A percentile compares a stretch with the other conserved stretches of the same genome.
Conservation (phyloP, 2,888 invertebrate genomes). For the Globia sparganii region DNA sequence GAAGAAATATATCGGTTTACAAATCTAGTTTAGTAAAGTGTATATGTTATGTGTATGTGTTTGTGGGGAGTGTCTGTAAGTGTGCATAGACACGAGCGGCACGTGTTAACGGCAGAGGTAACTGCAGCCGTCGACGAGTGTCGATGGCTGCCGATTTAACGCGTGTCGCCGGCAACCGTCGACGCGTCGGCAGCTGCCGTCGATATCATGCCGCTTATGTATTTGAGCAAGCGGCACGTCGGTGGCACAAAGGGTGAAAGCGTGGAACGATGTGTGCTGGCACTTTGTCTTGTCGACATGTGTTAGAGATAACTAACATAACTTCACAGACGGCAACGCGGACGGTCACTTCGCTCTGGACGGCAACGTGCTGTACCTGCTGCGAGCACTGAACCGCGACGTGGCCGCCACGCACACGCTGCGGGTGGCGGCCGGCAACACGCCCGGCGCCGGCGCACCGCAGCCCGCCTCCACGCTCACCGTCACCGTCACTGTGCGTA, state of each 20-base stretch:
- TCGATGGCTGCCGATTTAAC: no score
- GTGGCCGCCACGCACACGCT: slow-evolving; percentile 79
- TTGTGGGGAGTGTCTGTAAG: neutral
- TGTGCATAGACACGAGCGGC: no score
- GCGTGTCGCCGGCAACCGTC: no score
- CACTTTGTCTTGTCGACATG: neutral
- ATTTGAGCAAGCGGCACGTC: no score
- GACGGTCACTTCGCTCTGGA: slow-evolving; percentile 75
- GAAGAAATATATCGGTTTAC: neutral
- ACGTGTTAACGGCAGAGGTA: no score
- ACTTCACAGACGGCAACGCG: slow-evolving; percentile 77
- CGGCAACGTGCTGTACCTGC: slow-evolving; percentile 80
- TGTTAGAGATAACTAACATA: no score
- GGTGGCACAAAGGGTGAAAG: neutral
- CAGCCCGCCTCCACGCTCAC: slow-evolving; percentile 78
- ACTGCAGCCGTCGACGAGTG: no score
- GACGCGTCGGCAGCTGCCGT: no score
- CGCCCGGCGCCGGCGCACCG: slow-evolving; percentile 66
- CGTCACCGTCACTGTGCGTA: slow-evolving; percentile 85
- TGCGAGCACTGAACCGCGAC: slow-evolving; percentile 84
- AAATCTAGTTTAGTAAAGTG: neutral
- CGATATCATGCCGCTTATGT: no score
- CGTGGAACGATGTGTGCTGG: neutral
- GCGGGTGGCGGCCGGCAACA: slow-evolving; percentile 88
- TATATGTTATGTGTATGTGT: neutral